phyloP scores from a whole-genome alignment of 2,113 vertebrate species.

The Shinisaurus crocodilurus region DNA sequence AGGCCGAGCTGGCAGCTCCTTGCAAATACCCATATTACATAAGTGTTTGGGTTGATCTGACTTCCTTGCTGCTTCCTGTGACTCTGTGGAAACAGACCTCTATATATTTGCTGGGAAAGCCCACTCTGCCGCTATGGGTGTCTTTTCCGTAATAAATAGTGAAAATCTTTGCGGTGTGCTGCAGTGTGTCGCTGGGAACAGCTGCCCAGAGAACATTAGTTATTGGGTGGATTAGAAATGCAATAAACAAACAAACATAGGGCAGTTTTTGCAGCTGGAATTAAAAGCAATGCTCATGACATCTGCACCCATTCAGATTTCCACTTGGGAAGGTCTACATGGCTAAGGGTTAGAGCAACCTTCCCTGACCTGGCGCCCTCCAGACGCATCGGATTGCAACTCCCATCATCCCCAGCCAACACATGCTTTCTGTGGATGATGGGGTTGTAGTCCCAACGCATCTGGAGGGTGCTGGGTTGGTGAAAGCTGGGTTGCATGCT shows the following conservation, averaged over 20 bases:
- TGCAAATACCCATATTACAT: rapidly evolving
- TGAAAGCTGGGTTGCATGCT: neutral
- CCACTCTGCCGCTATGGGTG: neutral
- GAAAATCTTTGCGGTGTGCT: neutral
- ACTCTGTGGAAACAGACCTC: rapidly evolving
- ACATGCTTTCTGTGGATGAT: no score
- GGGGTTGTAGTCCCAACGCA: no score
- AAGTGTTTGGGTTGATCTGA: rapidly evolving
- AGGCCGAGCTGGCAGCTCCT: neutral
- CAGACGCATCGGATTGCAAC: no score
- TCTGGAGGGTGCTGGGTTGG: no score
- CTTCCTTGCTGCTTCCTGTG: neutral
- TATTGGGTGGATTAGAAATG: neutral
- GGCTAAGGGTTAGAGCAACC: neutral
- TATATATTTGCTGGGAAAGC: neutral
- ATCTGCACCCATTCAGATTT: neutral
- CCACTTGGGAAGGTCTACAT: neutral
- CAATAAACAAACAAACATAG: no score
- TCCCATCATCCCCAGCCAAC: no score
- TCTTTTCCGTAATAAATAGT: conserved; percentile 9
- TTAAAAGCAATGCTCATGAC: neutral
- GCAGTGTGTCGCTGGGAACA: neutral
- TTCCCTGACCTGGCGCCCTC: neutral
- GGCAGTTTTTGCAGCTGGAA: neutral
- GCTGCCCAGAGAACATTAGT: neutral